Base-by-base conservation (phyloP, 2,113 vertebrate species). In the Glaucidium brasilianum region DNA sequence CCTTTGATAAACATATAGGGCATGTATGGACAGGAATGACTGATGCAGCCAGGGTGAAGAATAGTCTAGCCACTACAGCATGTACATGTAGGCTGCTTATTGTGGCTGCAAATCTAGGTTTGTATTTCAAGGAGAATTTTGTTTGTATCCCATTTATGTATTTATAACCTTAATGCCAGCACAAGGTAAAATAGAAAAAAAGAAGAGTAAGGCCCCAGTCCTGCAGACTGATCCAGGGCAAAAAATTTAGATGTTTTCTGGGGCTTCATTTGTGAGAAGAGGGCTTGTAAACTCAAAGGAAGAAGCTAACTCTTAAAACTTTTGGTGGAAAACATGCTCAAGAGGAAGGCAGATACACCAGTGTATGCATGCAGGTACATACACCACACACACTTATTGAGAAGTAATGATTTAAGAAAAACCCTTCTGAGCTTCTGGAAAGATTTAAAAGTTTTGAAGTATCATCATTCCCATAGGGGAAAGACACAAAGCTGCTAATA, bases 331-430 rank as follows among this genome's bases (percentile, higher is more conserved):
- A 71, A 45, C 41, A 45, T 10, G 23, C 49, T 52, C 3, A 67
- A 52, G 49, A 35, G 63, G 62, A 59, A 59, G 50, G 56, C 56
- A 59, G 67, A 15, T 26, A 12, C 34, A 47, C 3, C 14, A 12
- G 16, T 20, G 20, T 32, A 20, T 13, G 10, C 27, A 26, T 18
- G 29, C 25, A 4, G 5, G 6, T 32, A 23, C 1, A 11, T 5
- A 16, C 0, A 0, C 23, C 12, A 20, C 27, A 10, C 12, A 41
- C 16, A 3, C 43, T 35, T 58, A 63, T 26, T 19, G 35, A 73
- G 35, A 90, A 63, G 27, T 23, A 17, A 43, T 14, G 34, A 41
- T 53, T 49, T 62, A 41, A 82, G 58, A 77, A 72, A 66, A 81
- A 39, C 13, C 21, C n/a, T 71, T 49, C 32, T 60, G 52, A 77